A percentile compares a stretch with the other conserved stretches of the same genome.
These are phyloP conservation scores for Brachypterus glaber DNA, from an alignment of 2,888 invertebrate genomes.

Conservation along the genomic window DNA sequence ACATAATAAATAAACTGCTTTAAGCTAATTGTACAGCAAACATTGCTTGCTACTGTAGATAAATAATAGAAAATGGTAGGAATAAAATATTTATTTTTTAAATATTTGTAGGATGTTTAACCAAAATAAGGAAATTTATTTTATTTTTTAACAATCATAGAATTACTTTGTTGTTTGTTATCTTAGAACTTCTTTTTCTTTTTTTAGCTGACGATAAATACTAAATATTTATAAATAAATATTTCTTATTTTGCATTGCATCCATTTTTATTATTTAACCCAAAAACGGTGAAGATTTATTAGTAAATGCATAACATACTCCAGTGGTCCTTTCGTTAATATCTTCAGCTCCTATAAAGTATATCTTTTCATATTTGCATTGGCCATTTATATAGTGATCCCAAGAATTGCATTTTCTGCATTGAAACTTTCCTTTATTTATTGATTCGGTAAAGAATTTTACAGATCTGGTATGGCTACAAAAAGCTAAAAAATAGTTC, in stretches of 20 bases:
- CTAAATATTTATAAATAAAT: background rate
- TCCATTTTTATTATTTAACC: background rate
- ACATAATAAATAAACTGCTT: no score
- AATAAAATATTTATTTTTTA: no score
- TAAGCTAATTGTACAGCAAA: no score
- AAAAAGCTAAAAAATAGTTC: conserved; percentile 25
- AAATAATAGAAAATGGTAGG: no score
- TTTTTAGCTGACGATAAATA: no score
- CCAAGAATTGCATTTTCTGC: conserved; percentile 19
- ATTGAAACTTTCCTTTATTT: conserved; percentile 21
- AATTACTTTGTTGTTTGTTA: no score
- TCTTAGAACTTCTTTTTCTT: no score
- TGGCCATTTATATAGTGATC: conserved; percentile 6
- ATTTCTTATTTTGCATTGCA: background rate
- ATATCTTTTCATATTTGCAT: conserved; percentile 15
- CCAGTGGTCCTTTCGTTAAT: conserved; percentile 20
- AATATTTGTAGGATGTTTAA: no score
- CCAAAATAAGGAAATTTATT: no score
- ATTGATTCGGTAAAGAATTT: conserved; percentile 25
- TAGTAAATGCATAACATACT: conserved; percentile 22
- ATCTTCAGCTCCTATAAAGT: conserved; percentile 20
- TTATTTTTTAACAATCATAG: no score
- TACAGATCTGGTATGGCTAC: conserved; percentile 26
- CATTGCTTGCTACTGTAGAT: no score
- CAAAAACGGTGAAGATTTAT: conserved; percentile 15